A percentile compares a stretch with the other conserved stretches of the same genome.
phyloP scores from a whole-genome alignment of 2,888 invertebrate species.

The Andrena minutula region DNA sequence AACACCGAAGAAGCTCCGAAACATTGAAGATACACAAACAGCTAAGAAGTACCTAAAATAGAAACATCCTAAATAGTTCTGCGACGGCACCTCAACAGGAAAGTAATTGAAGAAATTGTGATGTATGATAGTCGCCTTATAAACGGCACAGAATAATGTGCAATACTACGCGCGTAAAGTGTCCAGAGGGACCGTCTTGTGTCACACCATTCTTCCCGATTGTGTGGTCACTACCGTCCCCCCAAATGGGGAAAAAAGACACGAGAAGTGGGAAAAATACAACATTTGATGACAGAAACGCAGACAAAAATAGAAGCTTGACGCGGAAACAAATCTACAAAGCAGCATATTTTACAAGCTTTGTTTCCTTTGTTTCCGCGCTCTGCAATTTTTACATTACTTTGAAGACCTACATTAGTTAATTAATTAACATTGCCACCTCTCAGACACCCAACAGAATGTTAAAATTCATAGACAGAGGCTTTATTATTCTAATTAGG shows the following conservation, averaged over 20 bases:
- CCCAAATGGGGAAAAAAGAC: background rate
- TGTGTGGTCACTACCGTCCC: constrained; percentile 8
- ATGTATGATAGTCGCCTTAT: constrained; percentile 43
- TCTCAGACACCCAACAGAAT: too few relatives aligned
- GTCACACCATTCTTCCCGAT: constrained; percentile 33
- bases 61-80: too few relatives aligned
- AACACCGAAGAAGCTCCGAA: too few relatives aligned
- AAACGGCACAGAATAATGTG: constrained; percentile 36
- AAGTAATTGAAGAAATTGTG: constrained; percentile 49
- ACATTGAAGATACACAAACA: too few relatives aligned
- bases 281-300: background rate
- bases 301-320: background rate
- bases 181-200: constrained; percentile 29
- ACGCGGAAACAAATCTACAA: background rate
- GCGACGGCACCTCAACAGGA: background rate
- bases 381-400: background rate
- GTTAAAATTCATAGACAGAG: background rate
- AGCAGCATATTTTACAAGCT: too few relatives aligned
- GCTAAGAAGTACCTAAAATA: too few relatives aligned
- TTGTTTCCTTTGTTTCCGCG: background rate
- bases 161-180: constrained; percentile 39
- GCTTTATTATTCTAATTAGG: too few relatives aligned
- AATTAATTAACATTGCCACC: background rate
- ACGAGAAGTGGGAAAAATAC: background rate
- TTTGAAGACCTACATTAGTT: background rate